A percentile compares a stretch with the other conserved stretches of the same genome.
Evolutionary conservation across 2,797 vertebrate species (phyloP).

Genomic region (Enteromius argenteus): DNA sequence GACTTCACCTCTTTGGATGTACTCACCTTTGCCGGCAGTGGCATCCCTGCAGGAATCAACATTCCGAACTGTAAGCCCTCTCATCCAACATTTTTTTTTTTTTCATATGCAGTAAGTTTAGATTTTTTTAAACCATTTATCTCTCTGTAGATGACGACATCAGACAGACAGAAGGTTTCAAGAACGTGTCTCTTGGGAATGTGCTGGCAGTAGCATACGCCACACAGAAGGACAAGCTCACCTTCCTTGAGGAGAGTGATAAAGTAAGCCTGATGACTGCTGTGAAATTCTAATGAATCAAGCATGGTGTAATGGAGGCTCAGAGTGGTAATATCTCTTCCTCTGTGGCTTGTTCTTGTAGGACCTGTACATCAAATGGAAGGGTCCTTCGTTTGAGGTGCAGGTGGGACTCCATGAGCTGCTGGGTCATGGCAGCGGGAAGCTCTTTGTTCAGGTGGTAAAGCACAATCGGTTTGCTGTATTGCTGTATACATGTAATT

Average conservation of each 20-base stretch:
- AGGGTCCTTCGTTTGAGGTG: conserved; percentile 90
- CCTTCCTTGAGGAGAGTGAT: conserved; percentile 88
- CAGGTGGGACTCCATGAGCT: conserved; percentile 94
- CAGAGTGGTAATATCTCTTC: background rate
- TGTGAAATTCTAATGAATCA: background rate
- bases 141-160: conserved; percentile 86
- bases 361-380: conserved; percentile 91
- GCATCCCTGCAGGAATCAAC: conserved; percentile 93
- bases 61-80: conserved; percentile 89
- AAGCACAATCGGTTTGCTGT: background rate
- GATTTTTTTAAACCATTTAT: background rate
- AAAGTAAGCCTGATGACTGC: conserved; percentile 75
- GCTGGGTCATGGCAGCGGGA: conserved; percentile 91
- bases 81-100: background rate
- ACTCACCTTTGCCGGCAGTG: conserved; percentile 90
- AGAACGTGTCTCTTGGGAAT: conserved; percentile 91
- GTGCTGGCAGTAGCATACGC: conserved; percentile 88
- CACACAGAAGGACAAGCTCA: conserved; percentile 88
- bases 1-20: conserved; percentile 95
- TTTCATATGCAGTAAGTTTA: background rate
- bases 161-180: conserved; percentile 91
- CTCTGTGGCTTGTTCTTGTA: conserved; percentile 58
- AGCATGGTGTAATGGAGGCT: background rate
- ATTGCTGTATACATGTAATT: background rate
- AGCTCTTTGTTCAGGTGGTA: conserved; percentile 89